phyloP scores from a whole-genome alignment of 2,797 vertebrate genomes.

The Macropodus opercularis region DNA sequence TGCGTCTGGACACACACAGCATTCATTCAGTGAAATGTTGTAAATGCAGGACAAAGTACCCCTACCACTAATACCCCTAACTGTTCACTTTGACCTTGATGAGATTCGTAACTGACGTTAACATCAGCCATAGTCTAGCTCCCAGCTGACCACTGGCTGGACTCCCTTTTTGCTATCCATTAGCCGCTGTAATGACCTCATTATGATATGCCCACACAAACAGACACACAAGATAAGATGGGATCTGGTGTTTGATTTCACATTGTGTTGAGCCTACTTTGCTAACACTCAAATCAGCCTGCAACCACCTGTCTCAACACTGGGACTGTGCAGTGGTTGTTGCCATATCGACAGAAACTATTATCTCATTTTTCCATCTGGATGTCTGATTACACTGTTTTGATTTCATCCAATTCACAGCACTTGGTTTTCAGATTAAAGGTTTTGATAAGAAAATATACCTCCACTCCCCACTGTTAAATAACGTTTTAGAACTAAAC shows the following conservation, averaged over 20 bases:
- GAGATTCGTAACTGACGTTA: slow-evolving; percentile 16
- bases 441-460: slow-evolving; percentile 26
- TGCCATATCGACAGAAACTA: slow-evolving; percentile 49
- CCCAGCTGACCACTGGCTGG: slow-evolving; percentile 25
- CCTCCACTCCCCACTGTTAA: slow-evolving; percentile 30
- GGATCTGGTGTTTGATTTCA: slow-evolving; percentile 67
- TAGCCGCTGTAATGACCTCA: slow-evolving; percentile 58
- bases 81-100: slow-evolving; percentile 43
- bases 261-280: slow-evolving; percentile 30
- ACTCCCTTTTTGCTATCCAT: slow-evolving; percentile 35
- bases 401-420: slow-evolving; percentile 33
- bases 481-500: slow-evolving; percentile 21
- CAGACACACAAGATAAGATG: slow-evolving; percentile 47
- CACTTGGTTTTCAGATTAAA: slow-evolving; percentile 40
- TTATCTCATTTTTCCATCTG: slow-evolving; percentile 46
- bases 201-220: slow-evolving; percentile 47
- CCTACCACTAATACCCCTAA: too few relatives aligned
- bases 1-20: too few relatives aligned
- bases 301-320: slow-evolving; percentile 49
- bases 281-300: slow-evolving; percentile 41
- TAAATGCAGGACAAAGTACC: too few relatives aligned
- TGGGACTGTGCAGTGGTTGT: slow-evolving; percentile 24
- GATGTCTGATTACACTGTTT: slow-evolving; percentile 44
- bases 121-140: slow-evolving; percentile 30
- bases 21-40: too few relatives aligned